Conservation (phyloP, 2,888 invertebrate species). For the Eudasyphora cyanicolor region DNA sequence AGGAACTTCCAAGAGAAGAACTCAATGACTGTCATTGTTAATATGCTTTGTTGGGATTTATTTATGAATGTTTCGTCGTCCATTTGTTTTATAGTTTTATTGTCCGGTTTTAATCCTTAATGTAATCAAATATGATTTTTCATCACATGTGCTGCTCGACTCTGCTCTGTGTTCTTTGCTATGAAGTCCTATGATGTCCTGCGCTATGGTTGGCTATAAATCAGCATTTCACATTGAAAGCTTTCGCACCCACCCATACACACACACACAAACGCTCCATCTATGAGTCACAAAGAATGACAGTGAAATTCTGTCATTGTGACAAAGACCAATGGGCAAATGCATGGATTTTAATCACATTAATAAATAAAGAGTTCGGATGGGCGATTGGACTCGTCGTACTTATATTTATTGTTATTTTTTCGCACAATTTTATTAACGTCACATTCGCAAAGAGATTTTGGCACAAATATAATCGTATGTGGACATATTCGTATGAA, state of each 20-base stretch:
- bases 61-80: neutral
- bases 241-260: neutral
- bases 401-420: neutral
- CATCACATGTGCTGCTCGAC: slow-evolving; percentile 56
- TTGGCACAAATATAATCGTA: too few relatives aligned
- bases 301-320: neutral
- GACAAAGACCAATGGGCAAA: neutral
- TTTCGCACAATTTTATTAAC: slow-evolving; percentile 4
- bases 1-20: neutral
- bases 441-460: slow-evolving; percentile 5
- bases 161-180: neutral
- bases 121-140: slow-evolving; percentile 66
- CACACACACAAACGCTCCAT: neutral
- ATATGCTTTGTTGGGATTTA: slow-evolving; percentile 51
- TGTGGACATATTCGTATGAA: neutral
- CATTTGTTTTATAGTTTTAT: slow-evolving; percentile 25
- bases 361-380: slow-evolving; percentile 20
- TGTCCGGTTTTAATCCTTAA: slow-evolving; percentile 63
- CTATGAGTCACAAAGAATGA: neutral
- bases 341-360: slow-evolving; percentile 15
- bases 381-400: too few relatives aligned
- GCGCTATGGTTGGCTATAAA: slow-evolving; percentile 43
- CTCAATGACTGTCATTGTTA: slow-evolving; percentile 42
- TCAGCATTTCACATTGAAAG: slow-evolving; percentile 54
- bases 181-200: neutral